Evolutionary conservation across 2,113 vertebrate species (phyloP), one percentile per base, ranked within the genome.

Genomic region (Nerophis lumbriciformis): DNA sequence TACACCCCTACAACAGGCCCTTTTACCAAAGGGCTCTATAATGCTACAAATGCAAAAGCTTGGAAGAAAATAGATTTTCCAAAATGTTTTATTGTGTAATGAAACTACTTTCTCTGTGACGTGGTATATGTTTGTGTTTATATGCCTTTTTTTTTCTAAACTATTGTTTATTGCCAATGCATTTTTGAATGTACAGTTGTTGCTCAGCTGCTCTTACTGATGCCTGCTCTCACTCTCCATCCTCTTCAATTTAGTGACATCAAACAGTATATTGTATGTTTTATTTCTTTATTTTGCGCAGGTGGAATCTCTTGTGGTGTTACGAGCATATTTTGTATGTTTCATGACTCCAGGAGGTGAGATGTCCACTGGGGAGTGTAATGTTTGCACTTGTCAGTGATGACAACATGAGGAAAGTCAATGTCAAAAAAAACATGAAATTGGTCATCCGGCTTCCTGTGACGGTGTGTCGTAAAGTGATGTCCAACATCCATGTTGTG

Each of bases 181-280:
- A 80, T 71, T 73, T 76, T 66, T 88, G 88, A 90, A 90, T 90
- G 88, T 90, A 87, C 68, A 6, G 61, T 82, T 75, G 80, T 86
- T 72, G 72, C 81, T 84, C 69, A 72, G 79, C 85, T 88, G 81
- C 84, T 88, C 78, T 79, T 85, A 72, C 78, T 87, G 73, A 80
- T 58, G 82, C 83, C 83, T 88, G 87, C 86, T 78, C 58, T 86
- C 61, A 65, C 64, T 83, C 87, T 80, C 86, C 83, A 83, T 77
- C 50, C 77, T 85, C 83, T 90, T 84, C 78, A 81, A 77, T 62
- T 45, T 11, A 45, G 12, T 45, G 11, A 12, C 62, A 71, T 74
- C 69, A 56, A 74, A 72, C 59, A 71, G 61, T 61, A 35, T 48
- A 69, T 60, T 69, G 68, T 81, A 68, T 65, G 73, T 73, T 78